Base-by-base conservation (phyloP, 2,113 vertebrate genomes). In the Oncorhynchus tshawytscha region DNA sequence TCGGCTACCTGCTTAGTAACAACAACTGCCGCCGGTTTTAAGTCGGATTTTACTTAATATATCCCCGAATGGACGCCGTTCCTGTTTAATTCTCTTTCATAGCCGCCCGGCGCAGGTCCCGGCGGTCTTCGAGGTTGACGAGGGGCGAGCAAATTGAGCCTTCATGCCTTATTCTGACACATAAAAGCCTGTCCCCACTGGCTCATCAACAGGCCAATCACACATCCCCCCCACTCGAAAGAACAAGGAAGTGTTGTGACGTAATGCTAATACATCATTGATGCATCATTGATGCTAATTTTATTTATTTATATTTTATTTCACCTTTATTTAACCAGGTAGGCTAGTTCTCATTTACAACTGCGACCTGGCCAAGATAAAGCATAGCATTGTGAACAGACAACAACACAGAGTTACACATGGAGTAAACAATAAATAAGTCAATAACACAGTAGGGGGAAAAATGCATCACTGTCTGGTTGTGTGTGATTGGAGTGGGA, bases 31-130 rank as follows among this genome's bases (percentile, higher is more conserved):
- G 9, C 39, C 9, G 9, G 39, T 31, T 85, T 82, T 89, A 92
- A 91, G 89, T 93, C 91, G 93, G 92, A 93, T 93, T 94, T 91
- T 91, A 86, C 91, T 94, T 95, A 95, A 95, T 95, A 93, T 94
- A 95, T 95, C 94, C 95, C 95, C 94, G 94, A 93, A 92, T 95
- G 94, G 91, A 93, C 88, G 9, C 39, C 88, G 85, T 91, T 91
- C 88, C 89, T 94, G 85, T 90, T 95, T 95, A 94, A 95, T 95
- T 95, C 94, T 91, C 91, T 94, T 87, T 84, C 80, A 80, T 78
- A 73, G 80, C 67, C 51, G 66, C 45, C 39, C 71, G 74, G 72
- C 62, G 48, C 78, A 18, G 22, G 68, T 72, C 34, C 71, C 60
- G 9, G n/a, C 4, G 22, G 73, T 76, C 39, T 45, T 60, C 57